These are phyloP conservation scores for Myiotriccus ornatus DNA, from an alignment of 2,797 vertebrate genomes.

Conservation along the genomic window DNA sequence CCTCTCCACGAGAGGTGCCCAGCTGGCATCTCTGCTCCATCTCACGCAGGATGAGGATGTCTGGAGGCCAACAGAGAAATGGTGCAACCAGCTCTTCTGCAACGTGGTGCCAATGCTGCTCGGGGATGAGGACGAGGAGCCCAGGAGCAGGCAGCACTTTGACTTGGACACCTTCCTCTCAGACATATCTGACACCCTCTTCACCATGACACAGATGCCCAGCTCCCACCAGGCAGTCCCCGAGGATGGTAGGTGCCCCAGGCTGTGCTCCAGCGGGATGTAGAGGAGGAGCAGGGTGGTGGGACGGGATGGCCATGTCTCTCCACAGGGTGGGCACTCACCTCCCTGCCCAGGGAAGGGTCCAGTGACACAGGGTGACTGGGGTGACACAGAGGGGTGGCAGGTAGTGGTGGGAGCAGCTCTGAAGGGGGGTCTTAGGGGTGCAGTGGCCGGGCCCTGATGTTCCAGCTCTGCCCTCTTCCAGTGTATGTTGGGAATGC, in stretches of 20 bases:
- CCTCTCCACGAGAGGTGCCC: fast-evolving
- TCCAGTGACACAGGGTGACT: background rate
- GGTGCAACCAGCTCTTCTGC: slow-evolving; percentile 88
- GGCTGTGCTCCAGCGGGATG: background rate
- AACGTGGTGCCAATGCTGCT: slow-evolving; percentile 82
- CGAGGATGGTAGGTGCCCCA: slow-evolving; percentile 81
- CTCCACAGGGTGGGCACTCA: background rate
- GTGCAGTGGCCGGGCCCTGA: background rate
- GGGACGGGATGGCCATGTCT: background rate
- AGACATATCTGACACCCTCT: slow-evolving; percentile 96
- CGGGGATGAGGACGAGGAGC: slow-evolving; percentile 77
- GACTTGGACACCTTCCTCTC: slow-evolving; percentile 92
- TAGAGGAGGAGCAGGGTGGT: background rate
- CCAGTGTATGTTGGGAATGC: slow-evolving; percentile 90
- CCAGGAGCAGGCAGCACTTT: slow-evolving; percentile 82
- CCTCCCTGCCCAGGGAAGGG: background rate
- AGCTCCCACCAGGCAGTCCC: slow-evolving; percentile 78
- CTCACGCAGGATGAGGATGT: slow-evolving; percentile 70
- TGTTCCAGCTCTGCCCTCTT: slow-evolving; percentile 8
- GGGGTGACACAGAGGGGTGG: background rate
- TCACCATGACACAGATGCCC: slow-evolving; percentile 93
- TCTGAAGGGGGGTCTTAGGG: background rate
- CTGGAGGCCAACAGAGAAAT: slow-evolving; percentile 80
- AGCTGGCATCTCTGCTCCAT: background rate
- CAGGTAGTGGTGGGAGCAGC: background rate